These are phyloP conservation scores for Polydrusus cervinus DNA, from an alignment of 2,888 invertebrate genomes.

Conservation along the genomic window DNA sequence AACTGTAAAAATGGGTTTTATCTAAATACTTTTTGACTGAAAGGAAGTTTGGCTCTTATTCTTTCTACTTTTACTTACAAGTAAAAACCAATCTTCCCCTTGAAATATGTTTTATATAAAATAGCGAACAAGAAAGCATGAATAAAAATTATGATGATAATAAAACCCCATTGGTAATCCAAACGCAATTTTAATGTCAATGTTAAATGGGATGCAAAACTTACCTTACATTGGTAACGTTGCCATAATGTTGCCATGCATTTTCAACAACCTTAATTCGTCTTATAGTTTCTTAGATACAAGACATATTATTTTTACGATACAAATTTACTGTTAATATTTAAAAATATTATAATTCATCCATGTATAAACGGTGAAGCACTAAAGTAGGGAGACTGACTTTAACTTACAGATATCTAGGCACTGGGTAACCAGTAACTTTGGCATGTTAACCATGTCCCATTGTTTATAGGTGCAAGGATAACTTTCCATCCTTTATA, in stretches of 20 bases:
- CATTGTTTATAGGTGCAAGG: slow-evolving; percentile 72
- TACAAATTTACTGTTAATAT: no score
- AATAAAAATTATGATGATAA: slow-evolving; percentile 11
- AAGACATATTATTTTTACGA: no score
- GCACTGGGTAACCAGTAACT: slow-evolving; percentile 75
- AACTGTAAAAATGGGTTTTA: neutral
- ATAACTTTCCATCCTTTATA: slow-evolving; percentile 76
- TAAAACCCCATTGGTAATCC: slow-evolving; percentile 50
- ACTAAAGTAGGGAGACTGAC: no score
- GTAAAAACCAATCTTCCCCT: slow-evolving; percentile 18
- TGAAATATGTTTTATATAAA: slow-evolving; percentile 1
- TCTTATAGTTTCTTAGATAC: no score
- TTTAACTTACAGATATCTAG: slow-evolving; percentile 66
- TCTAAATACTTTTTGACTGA: slow-evolving; percentile 14
- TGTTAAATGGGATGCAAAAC: slow-evolving; percentile 13
- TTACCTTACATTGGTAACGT: slow-evolving; percentile 10
- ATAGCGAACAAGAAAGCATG: slow-evolving; percentile 19
- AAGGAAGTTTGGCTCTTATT: slow-evolving; percentile 19
- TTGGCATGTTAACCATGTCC: slow-evolving; percentile 79
- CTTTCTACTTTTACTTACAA: neutral
- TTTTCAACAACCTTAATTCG: no score
- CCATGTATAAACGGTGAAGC: no score
- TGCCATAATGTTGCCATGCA: neutral
- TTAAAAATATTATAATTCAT: no score
- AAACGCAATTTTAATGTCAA: slow-evolving; percentile 40